These are phyloP conservation scores for Harpagifer antarcticus DNA, from an alignment of 2,797 vertebrate genomes.

Conservation along the genomic window DNA sequence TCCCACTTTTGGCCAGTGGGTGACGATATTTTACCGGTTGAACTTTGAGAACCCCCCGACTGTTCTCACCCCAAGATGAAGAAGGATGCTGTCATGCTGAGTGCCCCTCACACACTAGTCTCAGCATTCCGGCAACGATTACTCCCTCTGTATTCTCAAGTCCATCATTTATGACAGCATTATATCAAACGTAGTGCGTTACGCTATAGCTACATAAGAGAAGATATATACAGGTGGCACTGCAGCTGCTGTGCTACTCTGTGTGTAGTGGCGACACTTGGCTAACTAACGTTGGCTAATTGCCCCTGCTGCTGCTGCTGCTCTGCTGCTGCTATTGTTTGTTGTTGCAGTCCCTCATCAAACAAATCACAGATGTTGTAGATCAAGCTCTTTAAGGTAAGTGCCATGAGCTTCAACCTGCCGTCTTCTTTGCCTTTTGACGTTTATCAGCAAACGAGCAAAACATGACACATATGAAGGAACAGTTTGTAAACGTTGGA, in stretches of 20 bases:
- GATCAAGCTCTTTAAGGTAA: slow-evolving; percentile 89
- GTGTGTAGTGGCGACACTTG: slow-evolving; percentile 77
- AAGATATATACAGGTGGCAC: slow-evolving; percentile 79
- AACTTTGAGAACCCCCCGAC: slow-evolving; percentile 79
- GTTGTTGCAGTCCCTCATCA: slow-evolving; percentile 86
- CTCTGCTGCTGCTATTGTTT: slow-evolving; percentile 83
- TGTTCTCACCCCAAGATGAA: slow-evolving; percentile 84
- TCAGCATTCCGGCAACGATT: slow-evolving; percentile 85
- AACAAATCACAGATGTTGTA: slow-evolving; percentile 95
- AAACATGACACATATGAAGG: slow-evolving; percentile 42
- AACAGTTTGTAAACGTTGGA: slow-evolving; percentile 62
- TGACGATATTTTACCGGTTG: slow-evolving; percentile 83
- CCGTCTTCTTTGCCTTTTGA: slow-evolving; percentile 53
- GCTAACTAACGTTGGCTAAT: slow-evolving; percentile 84
- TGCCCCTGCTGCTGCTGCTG: slow-evolving; percentile 76
- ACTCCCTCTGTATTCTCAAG: slow-evolving; percentile 84
- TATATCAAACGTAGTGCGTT: slow-evolving; percentile 70
- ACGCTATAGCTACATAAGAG: slow-evolving; percentile 67
- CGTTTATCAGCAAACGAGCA: slow-evolving; percentile 36
- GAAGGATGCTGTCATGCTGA: slow-evolving; percentile 84
- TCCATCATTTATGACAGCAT: slow-evolving; percentile 84
- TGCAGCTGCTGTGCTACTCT: slow-evolving; percentile 71
- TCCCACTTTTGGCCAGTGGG: slow-evolving; percentile 75
- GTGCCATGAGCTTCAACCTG: slow-evolving; percentile 74
- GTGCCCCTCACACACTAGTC: slow-evolving; percentile 81